Evolutionary conservation across 23 tunicate genomes (phyloP), one percentile per base, ranked within the genome.

Genomic region (Oikopleura dioica): DNA sequence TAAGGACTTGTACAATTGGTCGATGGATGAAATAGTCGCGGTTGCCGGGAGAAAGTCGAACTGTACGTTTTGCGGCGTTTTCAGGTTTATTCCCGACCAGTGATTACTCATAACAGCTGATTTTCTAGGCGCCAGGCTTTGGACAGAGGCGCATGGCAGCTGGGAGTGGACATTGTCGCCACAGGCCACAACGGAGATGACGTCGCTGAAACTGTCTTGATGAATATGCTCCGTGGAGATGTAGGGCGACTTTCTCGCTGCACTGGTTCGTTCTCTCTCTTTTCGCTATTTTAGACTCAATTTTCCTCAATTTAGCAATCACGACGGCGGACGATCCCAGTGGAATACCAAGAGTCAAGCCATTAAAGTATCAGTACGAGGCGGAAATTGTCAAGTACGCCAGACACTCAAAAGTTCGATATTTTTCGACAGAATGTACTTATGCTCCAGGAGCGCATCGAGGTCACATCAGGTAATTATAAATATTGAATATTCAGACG

Each of bases 171-270:
- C 37, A 85, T 85, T 78, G 80, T 91, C 24, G 97, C 88, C 16
- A 91, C 97, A 30, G 97, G 97, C 33, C 97, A 91, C 50, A 91
- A 91, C 76, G 97, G 92, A 50, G 97, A 91, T 78, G 97, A 91
- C 68, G 68, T 91, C 59, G 97, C 97, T 35, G 97, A 91, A 69
- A 91, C 97, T 1, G 81, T 91, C 1, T 38, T 91, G 0, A 91
- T 91, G 97, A 91, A 91, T 68, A 82, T 91, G n/a, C 38, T 79
- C n/a, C 78, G 97, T 23, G 97, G 97, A 1, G 97, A 91, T 38
- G 79, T 91, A 68, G 97, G 92, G 23, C 37, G 97, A 33, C 79
- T 91, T 38, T 77, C 84, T 69, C 79, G 97, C n/a, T 91, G 97
- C 67, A 86, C 97, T 32, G 81, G 55, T 44, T 44, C 9, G 21